These are phyloP conservation scores for Ataeniobius toweri DNA, from an alignment of 2,797 vertebrate species.

Conservation along the genomic window DNA sequence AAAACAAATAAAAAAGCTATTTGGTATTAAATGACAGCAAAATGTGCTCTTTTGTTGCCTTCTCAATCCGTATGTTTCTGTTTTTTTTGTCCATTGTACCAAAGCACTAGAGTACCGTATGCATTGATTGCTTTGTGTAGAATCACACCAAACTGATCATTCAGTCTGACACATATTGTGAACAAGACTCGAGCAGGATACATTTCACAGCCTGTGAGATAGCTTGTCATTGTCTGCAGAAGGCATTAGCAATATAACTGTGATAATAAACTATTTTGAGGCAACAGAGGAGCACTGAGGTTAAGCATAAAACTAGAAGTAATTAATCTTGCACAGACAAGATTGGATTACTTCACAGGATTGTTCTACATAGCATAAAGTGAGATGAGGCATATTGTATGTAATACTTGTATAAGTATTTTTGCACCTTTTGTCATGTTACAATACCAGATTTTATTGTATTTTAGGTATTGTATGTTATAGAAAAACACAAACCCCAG, in stretches of 20 bases:
- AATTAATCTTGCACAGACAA: constrained; percentile 9
- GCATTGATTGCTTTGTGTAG: constrained; percentile 10
- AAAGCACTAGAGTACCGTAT: neutral
- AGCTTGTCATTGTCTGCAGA: constrained; percentile 7
- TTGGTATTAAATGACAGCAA: neutral
- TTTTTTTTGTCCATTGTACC: neutral
- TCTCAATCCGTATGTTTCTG: neutral
- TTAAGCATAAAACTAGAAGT: constrained; percentile 16
- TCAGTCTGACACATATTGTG: constrained; percentile 18
- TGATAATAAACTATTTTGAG: constrained; percentile 23
- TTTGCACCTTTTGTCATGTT: neutral
- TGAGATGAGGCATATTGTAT: neutral
- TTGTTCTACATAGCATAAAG: constrained; percentile 17
- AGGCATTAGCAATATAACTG: constrained; percentile 20
- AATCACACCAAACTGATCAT: constrained; percentile 10
- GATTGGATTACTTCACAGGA: neutral
- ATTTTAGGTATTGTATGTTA: neutral
- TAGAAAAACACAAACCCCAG: neutral
- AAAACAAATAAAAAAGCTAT: constrained; percentile 4
- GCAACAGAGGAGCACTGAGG: constrained; percentile 6
- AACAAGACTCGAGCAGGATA: constrained; percentile 10
- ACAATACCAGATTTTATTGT: neutral
- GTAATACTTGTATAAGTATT: neutral
- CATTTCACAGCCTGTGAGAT: constrained; percentile 22
- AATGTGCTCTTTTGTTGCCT: neutral